Base-by-base conservation (phyloP, 2,888 invertebrate species). In the Electrophaes corylata region DNA sequence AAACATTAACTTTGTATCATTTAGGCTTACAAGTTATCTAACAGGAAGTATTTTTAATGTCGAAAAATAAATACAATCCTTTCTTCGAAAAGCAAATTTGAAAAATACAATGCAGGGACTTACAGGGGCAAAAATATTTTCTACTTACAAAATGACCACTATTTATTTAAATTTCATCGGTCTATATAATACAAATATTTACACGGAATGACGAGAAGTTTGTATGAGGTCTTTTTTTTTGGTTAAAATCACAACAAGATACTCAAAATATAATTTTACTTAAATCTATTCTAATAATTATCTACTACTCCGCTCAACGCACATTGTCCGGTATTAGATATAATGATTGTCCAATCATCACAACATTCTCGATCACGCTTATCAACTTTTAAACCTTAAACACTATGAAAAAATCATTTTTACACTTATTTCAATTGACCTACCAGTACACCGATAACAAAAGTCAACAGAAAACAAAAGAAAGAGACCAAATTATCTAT, bases 171-270 rank as follows among this genome's bases (percentile, higher is more conserved):
- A 20, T 52, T 63, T 41, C 52, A 61, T 60, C 53, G 64, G 65
- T 65, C 47, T 65, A 39, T 47, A 46, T 50, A 55, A 18, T 57
- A 72, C 75, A 78, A 73, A 72, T 83, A 84, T 84, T 81, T 83
- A 84, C 82, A 84, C 73, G 79, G 77, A 78, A 80, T 81, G 78
- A 80, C 76, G 78, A 80, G 77, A 78, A 79, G 73, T 74, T 65
- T 62, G 58, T 54, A 75, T 75, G 84, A 83, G 80, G 81, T 84
- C 76, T 75, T 81, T 75, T 81, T 88, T 89, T 90, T 90, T 88
- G 89, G 88, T 89, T 88, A 79, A 83, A 87, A 91, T 91, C 90
- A 91, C 91, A 88, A 86, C 79, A 83, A 84, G 76, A 79, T 87
- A 88, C 69, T 83, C 83, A 85, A 86, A 87, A 87, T 84, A 85